Evolutionary conservation across 2,113 vertebrate species (phyloP).

Genomic region (Ceyx margarethae): DNA sequence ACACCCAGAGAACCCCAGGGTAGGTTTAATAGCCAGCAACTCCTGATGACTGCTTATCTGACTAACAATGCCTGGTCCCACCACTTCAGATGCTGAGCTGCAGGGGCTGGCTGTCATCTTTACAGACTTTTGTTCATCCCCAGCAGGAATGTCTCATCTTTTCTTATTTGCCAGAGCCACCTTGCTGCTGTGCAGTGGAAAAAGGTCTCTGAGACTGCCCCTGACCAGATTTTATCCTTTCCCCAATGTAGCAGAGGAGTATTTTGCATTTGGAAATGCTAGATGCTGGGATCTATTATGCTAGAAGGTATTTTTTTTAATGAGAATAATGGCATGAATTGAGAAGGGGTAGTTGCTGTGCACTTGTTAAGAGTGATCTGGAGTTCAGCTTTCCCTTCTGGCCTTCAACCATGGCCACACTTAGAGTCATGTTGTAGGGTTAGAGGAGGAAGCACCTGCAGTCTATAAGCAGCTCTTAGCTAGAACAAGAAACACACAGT

Average conservation of each 20-base stretch:
- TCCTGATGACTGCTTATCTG: neutral
- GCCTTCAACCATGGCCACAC: neutral
- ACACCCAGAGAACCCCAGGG: neutral
- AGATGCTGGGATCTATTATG: neutral
- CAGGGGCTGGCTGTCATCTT: neutral
- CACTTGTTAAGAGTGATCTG: neutral
- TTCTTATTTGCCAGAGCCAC: neutral
- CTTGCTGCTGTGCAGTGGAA: neutral
- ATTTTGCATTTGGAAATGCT: neutral
- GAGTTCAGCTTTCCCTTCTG: neutral
- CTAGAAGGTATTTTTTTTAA: neutral
- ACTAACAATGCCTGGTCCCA: neutral
- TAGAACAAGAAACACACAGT: neutral
- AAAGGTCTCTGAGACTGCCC: neutral
- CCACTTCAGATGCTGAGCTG: accelerated
- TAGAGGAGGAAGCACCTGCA: slow-evolving; percentile 31
- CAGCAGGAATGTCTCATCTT: neutral
- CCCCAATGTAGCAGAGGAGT: neutral
- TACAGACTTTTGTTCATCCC: neutral
- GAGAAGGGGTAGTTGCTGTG: neutral
- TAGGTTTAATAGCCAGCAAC: neutral
- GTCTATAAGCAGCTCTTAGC: neutral
- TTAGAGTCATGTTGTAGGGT: neutral
- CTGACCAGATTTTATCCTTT: neutral
- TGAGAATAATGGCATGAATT: neutral